These are phyloP conservation scores for Trichogramma dendrolimi DNA, from an alignment of 2,888 invertebrate genomes.

Conservation along the genomic window DNA sequence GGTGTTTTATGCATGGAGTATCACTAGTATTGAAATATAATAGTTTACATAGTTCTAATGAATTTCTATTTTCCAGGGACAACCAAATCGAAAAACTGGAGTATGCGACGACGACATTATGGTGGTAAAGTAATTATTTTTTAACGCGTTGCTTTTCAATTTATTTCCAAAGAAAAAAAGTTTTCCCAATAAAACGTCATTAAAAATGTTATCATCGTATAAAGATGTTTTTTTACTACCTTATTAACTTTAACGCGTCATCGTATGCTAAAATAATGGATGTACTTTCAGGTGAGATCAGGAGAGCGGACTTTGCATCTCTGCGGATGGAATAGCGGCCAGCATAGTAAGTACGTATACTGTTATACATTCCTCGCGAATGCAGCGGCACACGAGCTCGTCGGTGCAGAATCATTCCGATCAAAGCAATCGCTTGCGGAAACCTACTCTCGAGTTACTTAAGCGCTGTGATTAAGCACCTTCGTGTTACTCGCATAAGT, in stretches of 20 bases:
- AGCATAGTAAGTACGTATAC: constrained; percentile 64
- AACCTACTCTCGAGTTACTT: too few relatives aligned
- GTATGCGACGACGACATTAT: constrained; percentile 72
- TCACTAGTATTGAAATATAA: too few relatives aligned
- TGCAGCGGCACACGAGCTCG: too few relatives aligned
- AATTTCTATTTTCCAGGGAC: constrained; percentile 59
- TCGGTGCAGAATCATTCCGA: too few relatives aligned
- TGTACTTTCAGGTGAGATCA: constrained; percentile 38
- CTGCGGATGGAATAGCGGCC: constrained; percentile 80
- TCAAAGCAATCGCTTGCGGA: too few relatives aligned
- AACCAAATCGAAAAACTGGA: constrained; percentile 75
- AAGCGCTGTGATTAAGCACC: too few relatives aligned
- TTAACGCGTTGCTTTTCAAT: not conserved
- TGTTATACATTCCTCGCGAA: not conserved
- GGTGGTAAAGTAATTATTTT: constrained; percentile 33
- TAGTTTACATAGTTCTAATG: too few relatives aligned
- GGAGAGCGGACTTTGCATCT: constrained; percentile 56
- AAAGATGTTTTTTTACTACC: too few relatives aligned
- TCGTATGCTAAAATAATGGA: not conserved
- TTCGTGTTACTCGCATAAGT: too few relatives aligned
- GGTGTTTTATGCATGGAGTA: too few relatives aligned
- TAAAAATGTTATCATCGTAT: not conserved
- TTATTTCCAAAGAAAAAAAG: not conserved
- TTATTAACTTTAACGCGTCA: too few relatives aligned
- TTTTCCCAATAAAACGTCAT: not conserved